Evolutionary conservation across 2,113 vertebrate species (phyloP), one percentile per base, ranked within the genome.

Genomic region (Pseudonaja textilis): DNA sequence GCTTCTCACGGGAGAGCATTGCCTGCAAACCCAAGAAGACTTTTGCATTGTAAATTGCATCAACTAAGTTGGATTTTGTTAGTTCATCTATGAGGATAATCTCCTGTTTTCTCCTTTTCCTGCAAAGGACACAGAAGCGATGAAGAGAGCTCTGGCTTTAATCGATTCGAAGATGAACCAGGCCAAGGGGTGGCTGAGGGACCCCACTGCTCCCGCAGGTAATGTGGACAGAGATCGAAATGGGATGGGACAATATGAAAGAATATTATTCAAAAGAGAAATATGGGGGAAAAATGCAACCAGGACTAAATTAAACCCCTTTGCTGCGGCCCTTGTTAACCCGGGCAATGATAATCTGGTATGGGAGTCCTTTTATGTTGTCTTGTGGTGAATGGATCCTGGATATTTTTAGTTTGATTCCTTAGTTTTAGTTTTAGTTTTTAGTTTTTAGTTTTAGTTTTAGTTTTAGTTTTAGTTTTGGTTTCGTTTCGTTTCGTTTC

Each of bases 111-210:
- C 95, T 50, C 97, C 74, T 97, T 52, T 59, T 55, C 96, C 93
- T 95, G 93, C 81, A 92, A 98, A 99, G 99, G 99, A 99, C 96
- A 99, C 99, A 0, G 99, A 99, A 97, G 99, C 99, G 91, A 99
- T 99, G 98, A 99, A 99, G 97, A 98, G 99, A 97, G 99, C 99
- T 8, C 93, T 99, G 95, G 99, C 99, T 87, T 98, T 99, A 57
- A 99, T 99, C 94, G 99, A 99, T 96, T 99, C 99, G 54, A 99
- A 99, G 97, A 97, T 99, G 97, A 98, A 97, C 94, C 99, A 99
- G 94, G 99, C 99, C 89, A 99, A 99, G 97, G 98, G 98, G 94
- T 99, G 99, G 99, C 98, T 99, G 89, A 98, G 98, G 93, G 99
- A 99, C 95, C 99, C 99, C 52, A 98, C 96, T 23, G 99, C 98